phyloP scores from a whole-genome alignment of 23 tunicate genomes.

The Oikopleura albicans region DNA sequence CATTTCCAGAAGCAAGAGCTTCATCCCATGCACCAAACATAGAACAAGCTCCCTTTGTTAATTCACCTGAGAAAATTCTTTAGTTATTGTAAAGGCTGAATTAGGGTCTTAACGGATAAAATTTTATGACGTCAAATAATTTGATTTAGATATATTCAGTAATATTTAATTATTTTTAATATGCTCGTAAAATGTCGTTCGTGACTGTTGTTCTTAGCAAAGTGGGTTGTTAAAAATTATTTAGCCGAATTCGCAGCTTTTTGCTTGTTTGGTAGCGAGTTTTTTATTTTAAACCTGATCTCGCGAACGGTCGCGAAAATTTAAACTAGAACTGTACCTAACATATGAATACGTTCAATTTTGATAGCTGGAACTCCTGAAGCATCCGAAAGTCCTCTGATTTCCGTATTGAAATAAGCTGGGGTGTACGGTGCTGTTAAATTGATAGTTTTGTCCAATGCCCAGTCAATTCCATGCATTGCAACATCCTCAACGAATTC shows the following conservation, averaged over 20 bases:
- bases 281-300: too few relatives aligned
- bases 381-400: conserved; percentile 56
- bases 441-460: neutral
- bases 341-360: neutral
- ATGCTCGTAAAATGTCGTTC: too few relatives aligned
- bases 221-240: too few relatives aligned
- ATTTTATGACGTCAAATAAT: neutral
- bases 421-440: conserved; percentile 33
- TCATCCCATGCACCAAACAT: conserved; percentile 90
- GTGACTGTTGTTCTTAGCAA: too few relatives aligned
- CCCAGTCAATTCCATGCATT: neutral
- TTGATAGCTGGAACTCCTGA: conserved; percentile 22
- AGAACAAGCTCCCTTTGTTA: conserved; percentile 78
- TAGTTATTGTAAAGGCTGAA: conserved; percentile 53
- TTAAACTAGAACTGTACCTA: too few relatives aligned
- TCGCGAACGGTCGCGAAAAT: too few relatives aligned
- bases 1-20: conserved; percentile 31
- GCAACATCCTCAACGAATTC: neutral
- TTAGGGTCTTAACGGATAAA: neutral
- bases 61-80: conserved; percentile 62
- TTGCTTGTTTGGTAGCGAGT: too few relatives aligned
- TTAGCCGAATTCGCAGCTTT: too few relatives aligned
- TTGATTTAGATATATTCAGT: too few relatives aligned
- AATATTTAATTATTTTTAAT: too few relatives aligned
- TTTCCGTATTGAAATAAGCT: conserved; percentile 53